These are phyloP conservation scores for Pachliopta kotzebuea DNA, from an alignment of 2,888 invertebrate genomes.

Conservation along the genomic window DNA sequence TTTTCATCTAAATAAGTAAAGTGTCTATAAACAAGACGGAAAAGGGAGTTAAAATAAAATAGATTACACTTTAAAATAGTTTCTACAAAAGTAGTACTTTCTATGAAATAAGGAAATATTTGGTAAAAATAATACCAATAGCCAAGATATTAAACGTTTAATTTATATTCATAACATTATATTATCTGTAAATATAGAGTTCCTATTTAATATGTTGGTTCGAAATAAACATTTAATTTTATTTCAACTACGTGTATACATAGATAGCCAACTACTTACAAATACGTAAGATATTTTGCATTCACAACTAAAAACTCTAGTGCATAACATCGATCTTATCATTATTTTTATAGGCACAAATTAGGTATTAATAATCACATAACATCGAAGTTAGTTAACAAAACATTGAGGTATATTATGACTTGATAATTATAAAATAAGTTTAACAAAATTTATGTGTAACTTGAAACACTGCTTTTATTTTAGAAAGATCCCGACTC, in stretches of 20 bases:
- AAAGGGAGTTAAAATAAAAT: neutral
- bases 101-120: neutral
- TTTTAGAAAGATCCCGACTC: constrained; percentile 32
- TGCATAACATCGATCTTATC: constrained; percentile 67
- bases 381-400: constrained; percentile 62
- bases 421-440: constrained; percentile 29
- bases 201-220: constrained; percentile 72
- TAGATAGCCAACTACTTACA: constrained; percentile 61
- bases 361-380: constrained; percentile 63
- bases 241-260: constrained; percentile 60
- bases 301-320: constrained; percentile 67
- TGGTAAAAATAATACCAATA: constrained; percentile 10
- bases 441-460: constrained; percentile 14
- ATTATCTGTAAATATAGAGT: constrained; percentile 81
- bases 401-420: constrained; percentile 54
- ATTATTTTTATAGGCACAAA: constrained; percentile 71
- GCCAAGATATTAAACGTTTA: constrained; percentile 73
- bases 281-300: constrained; percentile 61
- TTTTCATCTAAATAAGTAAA: neutral
- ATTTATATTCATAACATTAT: constrained; percentile 80
- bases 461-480: constrained; percentile 6
- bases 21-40: no score
- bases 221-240: constrained; percentile 73
- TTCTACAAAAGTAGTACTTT: neutral
- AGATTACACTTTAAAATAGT: neutral